phyloP scores from a whole-genome alignment of 1,140 invertebrate species.

The Sycophaga agraensis region DNA sequence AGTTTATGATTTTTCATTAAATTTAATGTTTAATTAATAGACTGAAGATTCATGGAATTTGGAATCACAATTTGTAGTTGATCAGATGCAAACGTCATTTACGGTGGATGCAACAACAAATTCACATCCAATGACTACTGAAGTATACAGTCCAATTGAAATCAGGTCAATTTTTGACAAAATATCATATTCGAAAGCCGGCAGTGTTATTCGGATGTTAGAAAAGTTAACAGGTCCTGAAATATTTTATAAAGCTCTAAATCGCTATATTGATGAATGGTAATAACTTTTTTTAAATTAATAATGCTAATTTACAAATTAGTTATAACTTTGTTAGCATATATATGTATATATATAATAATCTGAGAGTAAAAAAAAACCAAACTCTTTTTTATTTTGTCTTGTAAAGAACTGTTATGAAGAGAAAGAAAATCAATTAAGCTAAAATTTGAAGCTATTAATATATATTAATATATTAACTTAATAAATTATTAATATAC shows the following conservation, averaged over 20 bases:
- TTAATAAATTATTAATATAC: not conserved
- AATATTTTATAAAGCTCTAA: conserved; percentile 69
- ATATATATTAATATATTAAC: not conserved
- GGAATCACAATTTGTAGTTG: conserved; percentile 70
- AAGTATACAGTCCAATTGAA: conserved; percentile 71
- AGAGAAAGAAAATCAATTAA: too few relatives aligned
- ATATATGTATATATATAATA: conserved; percentile 1
- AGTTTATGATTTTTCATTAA: too few relatives aligned
- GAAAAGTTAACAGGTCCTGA: conserved; percentile 71
- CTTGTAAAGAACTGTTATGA: too few relatives aligned
- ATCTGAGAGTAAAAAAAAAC: too few relatives aligned
- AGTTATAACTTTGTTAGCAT: not conserved
- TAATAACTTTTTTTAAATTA: conserved; percentile 33
- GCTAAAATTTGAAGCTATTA: not conserved
- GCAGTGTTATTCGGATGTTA: conserved; percentile 79
- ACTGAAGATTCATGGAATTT: conserved; percentile 67
- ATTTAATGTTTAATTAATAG: conserved; percentile 39
- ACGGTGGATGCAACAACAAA: conserved; percentile 70
- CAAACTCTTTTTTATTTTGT: too few relatives aligned
- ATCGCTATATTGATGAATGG: conserved; percentile 63
- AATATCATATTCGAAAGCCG: conserved; percentile 86
- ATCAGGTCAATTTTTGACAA: conserved; percentile 82
- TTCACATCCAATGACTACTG: conserved; percentile 71
- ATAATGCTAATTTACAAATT: not conserved
- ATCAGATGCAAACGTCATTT: conserved; percentile 72